Base-by-base conservation (phyloP, 2,888 invertebrate species). In the Octonoba sinensis region DNA sequence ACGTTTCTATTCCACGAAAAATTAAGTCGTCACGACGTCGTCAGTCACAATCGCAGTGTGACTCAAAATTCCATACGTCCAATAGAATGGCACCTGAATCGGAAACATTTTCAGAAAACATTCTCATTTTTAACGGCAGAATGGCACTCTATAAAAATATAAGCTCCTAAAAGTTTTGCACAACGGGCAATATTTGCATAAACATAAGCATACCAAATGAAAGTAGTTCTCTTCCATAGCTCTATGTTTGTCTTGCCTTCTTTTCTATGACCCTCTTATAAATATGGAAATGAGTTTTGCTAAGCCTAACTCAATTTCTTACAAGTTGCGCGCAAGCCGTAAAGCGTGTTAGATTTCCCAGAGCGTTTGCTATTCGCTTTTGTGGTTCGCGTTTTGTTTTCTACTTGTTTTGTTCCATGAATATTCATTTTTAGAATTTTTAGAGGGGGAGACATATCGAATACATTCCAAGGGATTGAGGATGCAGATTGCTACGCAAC, bases 271-370 rank as follows among this genome's bases (percentile, higher is more conserved):
- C 49, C 44, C 73, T 64, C 69, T 74, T 81, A 73, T 74, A 81
- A 81, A 81, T 81, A 81, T 73, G 73, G 73, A 81, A 81, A 81
- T 79, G 56, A 72, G 78, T 54, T 56, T 64, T 62, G 62, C 64
- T 69, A 62, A 73, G 79, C 62, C 73, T 73, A 73, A 81, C 73
- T 73, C 79, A 73, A 81, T 74, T 81, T 81, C 73, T 81, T 79
- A 67, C 72, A 65, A 79, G 60, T 60, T 72, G 66, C 44, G 54
- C 65, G 22, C 59, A 36, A 59, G 72, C 62, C 69, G 56, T 73
- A 67, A 73, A 81, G 72, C 54, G 57, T 73, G 73, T 69, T 62
- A 64, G 59, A 62, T 73, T 73, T 74, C 67, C 62, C 69, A 67
- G 56, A 67, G 49, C 18, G 64, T 64, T 60, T 70, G 56, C 70